Evolutionary conservation across 2,888 invertebrate species (phyloP).

Genomic region (Drosophila demipolita): DNA sequence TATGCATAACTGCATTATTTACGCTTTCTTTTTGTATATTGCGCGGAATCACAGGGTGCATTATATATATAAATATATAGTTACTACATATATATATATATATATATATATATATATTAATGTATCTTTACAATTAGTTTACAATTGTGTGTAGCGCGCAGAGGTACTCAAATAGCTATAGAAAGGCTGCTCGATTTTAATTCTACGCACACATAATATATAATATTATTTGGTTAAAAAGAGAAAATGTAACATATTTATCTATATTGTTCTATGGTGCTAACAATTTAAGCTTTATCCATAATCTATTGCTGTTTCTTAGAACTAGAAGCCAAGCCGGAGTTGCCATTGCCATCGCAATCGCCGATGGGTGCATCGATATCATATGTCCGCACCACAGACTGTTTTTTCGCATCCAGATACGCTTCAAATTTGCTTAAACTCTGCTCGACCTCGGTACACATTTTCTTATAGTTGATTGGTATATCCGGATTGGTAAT

Average conservation of each 20-base stretch:
- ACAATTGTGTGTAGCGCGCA: constrained; percentile 41
- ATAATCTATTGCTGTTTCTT: constrained; percentile 62
- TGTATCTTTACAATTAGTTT: constrained; percentile 31
- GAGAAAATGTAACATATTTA: not conserved
- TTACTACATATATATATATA: not conserved
- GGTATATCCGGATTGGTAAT: constrained; percentile 84
- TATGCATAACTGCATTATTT: constrained; percentile 1
- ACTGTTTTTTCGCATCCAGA: constrained; percentile 73
- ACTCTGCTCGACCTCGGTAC: constrained; percentile 83
- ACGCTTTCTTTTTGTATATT: constrained; percentile 11
- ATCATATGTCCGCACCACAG: constrained; percentile 11
- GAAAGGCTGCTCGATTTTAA: constrained; percentile 9
- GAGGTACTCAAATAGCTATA: constrained; percentile 31
- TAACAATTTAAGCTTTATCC: not conserved
- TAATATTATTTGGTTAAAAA: not conserved
- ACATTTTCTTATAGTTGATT: constrained; percentile 84
- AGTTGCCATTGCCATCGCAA: constrained; percentile 40
- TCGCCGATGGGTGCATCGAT: constrained; percentile 85
- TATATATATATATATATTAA: not conserved
- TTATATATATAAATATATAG: not conserved
- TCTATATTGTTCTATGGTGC: not conserved
- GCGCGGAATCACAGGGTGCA: constrained; percentile 47
- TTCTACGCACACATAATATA: not conserved
- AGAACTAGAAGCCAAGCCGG: constrained; percentile 75
- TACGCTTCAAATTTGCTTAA: constrained; percentile 83